Base-by-base conservation (phyloP, 1,140 invertebrate species). In the Drosophila arawakana region DNA sequence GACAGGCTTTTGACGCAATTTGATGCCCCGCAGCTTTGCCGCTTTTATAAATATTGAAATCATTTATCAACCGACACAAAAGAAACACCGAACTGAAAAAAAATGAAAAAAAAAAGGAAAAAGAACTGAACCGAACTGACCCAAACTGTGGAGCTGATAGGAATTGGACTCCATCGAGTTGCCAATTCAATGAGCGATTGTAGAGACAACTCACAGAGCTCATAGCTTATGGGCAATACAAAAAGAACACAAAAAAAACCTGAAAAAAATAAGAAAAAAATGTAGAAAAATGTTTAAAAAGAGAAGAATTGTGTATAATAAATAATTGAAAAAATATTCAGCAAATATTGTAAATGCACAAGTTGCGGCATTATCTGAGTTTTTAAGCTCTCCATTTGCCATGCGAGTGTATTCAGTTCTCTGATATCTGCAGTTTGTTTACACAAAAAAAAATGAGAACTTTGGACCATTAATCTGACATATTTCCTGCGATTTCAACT, bases 1-100 rank as follows among this genome's bases (percentile, higher is more conserved):
- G 81, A 72, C 81, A 85, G 81, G 74, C 81, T 78, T 78, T 84
- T 84, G 81, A 84, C 81, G 81, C 81, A 85, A 81, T 85, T 81
- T 80, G 69, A 84, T 80, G 69, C 80, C 76, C 81, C 81, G 77
- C 78, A 80, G 73, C 80, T 83, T 82, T 84, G 61, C 13, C 49
- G 55, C 66, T 59, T 70, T 71, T 73, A 73, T 76, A 80, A 76
- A 85, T 81, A 85, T 84, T 77, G 78, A 85, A 85, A 84, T 85
- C 81, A 84, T 84, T 84, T 84, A 84, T 84, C 81, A 84, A 43
- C 11, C 6, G 62, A 49, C 63, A 81, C 74, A 81, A 81, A 81
- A 78, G 79, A 77, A 61, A 69, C 55, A 58, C 50, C 30, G 50
- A 71, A 46, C 63, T 41, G 34, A 34, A 54, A 21, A 30, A 25